Percentiles rank a stretch among this genome's conserved stretches.
Conservation (phyloP, 1,140 invertebrate genomes). For the Maconellicoccus hirsutus region DNA sequence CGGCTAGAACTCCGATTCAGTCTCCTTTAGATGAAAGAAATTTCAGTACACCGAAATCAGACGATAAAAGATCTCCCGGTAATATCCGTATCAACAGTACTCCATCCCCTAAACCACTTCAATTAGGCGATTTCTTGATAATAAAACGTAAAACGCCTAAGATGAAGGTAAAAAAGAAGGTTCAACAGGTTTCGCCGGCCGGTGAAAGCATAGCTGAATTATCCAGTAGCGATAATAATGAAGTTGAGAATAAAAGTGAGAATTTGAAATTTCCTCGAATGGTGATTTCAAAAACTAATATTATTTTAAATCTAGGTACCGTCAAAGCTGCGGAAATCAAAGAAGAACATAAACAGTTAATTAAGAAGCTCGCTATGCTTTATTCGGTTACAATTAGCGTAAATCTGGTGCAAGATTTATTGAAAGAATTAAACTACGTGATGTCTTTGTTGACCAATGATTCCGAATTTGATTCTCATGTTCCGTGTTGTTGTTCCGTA, state of each 20-base stretch:
- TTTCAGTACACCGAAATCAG: not conserved
- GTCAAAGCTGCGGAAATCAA: not conserved
- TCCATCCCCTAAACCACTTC: not conserved
- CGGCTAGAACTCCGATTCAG: not conserved
- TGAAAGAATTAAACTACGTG: slow-evolving; percentile 14
- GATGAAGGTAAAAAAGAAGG: not conserved
- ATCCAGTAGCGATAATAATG: not conserved
- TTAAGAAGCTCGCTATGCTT: not conserved
- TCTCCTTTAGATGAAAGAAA: not conserved
- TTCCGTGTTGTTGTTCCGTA: not conserved
- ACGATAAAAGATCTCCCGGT: not conserved
- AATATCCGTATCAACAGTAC: not conserved
- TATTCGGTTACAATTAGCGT: not conserved
- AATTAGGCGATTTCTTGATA: not conserved
- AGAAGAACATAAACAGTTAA: not conserved
- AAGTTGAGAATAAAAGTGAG: not conserved
- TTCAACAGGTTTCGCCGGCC: not conserved
- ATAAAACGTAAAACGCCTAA: not conserved
- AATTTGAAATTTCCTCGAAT: not conserved
- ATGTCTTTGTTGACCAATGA: slow-evolving; percentile 14
- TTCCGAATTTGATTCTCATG: not conserved
- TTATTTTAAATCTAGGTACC: not conserved
- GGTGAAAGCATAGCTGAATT: not conserved
- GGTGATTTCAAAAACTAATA: not conserved
- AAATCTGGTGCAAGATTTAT: slow-evolving; percentile 2